phyloP scores from a whole-genome alignment of 1,140 invertebrate species.

The Arctopsyche grandis region DNA sequence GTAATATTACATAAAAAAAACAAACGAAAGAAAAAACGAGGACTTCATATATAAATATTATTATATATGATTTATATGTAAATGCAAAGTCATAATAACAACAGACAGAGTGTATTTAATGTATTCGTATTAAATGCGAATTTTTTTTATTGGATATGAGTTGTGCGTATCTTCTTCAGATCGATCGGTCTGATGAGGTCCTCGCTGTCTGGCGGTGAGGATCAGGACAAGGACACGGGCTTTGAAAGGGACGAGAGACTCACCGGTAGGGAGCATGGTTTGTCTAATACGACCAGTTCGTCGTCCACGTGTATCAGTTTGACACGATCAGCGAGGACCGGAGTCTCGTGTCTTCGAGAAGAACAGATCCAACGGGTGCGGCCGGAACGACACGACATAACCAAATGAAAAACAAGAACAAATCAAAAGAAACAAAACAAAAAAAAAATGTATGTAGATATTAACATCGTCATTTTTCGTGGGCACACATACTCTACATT shows the following conservation, averaged over 20 bases:
- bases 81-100: too few species aligned
- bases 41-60: too few species aligned
- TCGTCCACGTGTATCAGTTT: constrained; percentile 84
- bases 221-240: neutral
- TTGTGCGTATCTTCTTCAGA: neutral
- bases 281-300: constrained; percentile 87
- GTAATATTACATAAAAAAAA: too few species aligned
- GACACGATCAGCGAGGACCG: constrained; percentile 78
- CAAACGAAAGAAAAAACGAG: too few species aligned
- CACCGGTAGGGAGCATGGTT: constrained; percentile 90
- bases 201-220: neutral
- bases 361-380: constrained; percentile 32
- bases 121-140: too few species aligned
- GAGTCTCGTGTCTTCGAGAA: constrained; percentile 76
- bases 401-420: constrained; percentile 50
- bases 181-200: neutral
- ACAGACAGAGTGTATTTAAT: too few species aligned
- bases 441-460: constrained; percentile 31
- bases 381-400: constrained; percentile 39
- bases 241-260: constrained; percentile 62
- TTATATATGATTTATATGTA: too few species aligned
- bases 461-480: constrained; percentile 24
- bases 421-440: constrained; percentile 46
- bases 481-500: neutral
- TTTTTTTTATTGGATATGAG: too few species aligned